Conservation (phyloP, 2,888 invertebrate genomes). For the Charanyca ferruginea region DNA sequence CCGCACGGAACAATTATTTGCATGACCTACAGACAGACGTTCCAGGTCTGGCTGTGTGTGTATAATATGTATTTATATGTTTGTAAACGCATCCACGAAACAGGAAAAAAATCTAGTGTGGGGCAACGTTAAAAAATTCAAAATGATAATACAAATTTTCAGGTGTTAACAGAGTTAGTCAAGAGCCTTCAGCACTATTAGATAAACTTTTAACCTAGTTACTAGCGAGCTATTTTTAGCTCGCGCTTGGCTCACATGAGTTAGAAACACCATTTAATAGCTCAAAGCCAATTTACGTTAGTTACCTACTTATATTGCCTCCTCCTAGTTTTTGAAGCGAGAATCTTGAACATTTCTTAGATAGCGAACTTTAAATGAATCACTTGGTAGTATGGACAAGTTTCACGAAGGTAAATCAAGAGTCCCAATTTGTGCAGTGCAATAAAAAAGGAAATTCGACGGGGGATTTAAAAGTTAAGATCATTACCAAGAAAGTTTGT, state of each 20-base stretch:
- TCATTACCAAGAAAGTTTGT: no score
- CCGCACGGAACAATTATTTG: no score
- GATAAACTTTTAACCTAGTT: not conserved
- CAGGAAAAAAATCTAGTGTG: no score
- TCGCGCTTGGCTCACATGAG: not conserved
- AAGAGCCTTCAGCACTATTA: not conserved
- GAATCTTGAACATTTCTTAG: not conserved
- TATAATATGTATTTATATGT: no score
- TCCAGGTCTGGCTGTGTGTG: no score
- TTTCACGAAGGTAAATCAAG: no score
- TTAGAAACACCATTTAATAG: not conserved
- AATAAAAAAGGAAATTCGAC: slow-evolving; percentile 9
- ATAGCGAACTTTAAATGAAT: not conserved
- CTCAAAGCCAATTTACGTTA: slow-evolving; percentile 19
- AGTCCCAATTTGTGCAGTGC: not conserved
- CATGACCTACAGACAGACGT: no score
- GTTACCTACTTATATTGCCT: slow-evolving; percentile 15
- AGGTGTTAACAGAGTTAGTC: not conserved
- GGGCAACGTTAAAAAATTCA: no score
- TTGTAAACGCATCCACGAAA: no score
- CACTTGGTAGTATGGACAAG: not conserved
- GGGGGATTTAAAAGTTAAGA: no score
- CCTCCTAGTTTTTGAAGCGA: not conserved
- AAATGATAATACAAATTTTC: no score
- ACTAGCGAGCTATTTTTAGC: not conserved